Evolutionary conservation across 2,797 vertebrate species (phyloP), one percentile per base, ranked within the genome.

Genomic region (Sparus aurata): DNA sequence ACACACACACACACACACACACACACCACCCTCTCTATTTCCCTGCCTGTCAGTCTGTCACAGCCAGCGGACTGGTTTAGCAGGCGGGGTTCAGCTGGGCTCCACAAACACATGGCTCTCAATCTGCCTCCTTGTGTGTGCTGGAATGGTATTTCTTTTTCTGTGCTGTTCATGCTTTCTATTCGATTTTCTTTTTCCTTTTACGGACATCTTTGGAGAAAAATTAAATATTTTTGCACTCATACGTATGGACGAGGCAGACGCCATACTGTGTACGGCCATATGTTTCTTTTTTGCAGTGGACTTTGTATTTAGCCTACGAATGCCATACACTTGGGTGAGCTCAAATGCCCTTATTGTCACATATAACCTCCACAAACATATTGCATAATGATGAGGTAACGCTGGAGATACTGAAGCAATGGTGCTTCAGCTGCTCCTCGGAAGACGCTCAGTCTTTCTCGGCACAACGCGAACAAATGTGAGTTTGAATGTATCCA

Each of bases 71-170:
- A 90, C 90, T 91, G 91, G 88, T 91, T 93, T 88, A 90, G 90
- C 91, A 91, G 86, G 89, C 85, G 47, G 91, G 87, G 89, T 92
- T 91, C 87, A 91, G 83, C 86, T 91, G 87, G 87, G 86, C 89
- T 92, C 87, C 83, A 83, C 81, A 89, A 91, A 90, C 93, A 92
- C 88, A 92, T 91, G 91, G 88, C 87, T 85, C 76, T 76, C 89
- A 92, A 84, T 90, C 88, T 91, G 92, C 87, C 91, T 91, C 79
- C 72, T 85, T 89, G 72, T 79, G 62, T 90, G 88, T 90, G 83
- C 79, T 86, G 88, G 88, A 92, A 90, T 89, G 82, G 71, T 75
- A 83, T 87, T 85, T 82, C n/a, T 34, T 73, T 77, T 80, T 85
- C 74, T 65, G 4, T 81, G 61, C 66, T 77, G 77, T 75, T 47